These are phyloP conservation scores for Dipodomys stephensi DNA, from an alignment of 2,113 vertebrate species.

Conservation along the genomic window DNA sequence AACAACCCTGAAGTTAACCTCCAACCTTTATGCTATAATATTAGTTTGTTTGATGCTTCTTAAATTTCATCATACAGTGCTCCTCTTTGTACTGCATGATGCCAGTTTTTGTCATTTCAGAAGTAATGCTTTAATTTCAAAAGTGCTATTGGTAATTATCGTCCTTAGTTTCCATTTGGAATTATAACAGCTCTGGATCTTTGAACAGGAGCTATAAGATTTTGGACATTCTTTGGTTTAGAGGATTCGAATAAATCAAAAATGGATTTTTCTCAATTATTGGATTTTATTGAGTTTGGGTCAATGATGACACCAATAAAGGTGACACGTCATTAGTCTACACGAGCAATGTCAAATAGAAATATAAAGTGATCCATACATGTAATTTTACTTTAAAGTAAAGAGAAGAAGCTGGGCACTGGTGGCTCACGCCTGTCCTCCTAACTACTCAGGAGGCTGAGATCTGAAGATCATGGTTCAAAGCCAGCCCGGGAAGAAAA, in stretches of 20 bases:
- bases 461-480: too few relatives aligned
- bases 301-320: neutral
- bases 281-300: neutral
- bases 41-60: neutral
- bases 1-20: conserved; percentile 65
- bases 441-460: too few relatives aligned
- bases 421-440: too few relatives aligned
- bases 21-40: neutral
- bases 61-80: neutral
- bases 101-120: neutral
- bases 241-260: neutral
- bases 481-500: too few relatives aligned
- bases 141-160: neutral
- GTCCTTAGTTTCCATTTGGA: neutral
- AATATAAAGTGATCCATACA: neutral
- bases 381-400: neutral
- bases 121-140: neutral
- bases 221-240: neutral
- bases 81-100: neutral
- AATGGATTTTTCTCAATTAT: neutral
- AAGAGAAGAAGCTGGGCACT: too few relatives aligned
- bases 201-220: conserved; percentile 9
- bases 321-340: neutral
- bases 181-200: neutral
- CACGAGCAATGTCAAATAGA: neutral